Evolutionary conservation across 2,113 vertebrate species (phyloP).

Genomic region (Pycnonotus jocosus): DNA sequence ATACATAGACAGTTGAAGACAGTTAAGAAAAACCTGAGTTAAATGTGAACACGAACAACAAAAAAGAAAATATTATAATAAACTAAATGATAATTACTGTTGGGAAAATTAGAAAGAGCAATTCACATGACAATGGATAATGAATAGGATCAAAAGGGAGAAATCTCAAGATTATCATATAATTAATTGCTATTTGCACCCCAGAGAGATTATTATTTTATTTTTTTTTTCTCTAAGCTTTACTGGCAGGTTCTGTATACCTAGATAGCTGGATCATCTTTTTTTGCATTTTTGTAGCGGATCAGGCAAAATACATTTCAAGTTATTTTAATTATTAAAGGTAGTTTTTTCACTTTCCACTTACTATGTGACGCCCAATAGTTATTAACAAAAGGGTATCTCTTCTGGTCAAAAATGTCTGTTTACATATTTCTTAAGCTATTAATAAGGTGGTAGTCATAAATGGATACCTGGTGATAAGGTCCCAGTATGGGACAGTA

Average conservation of each 20-base stretch:
- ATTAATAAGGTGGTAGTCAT: not conserved
- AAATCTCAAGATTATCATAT: not conserved
- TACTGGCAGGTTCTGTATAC: not conserved
- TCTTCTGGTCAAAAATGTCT: not conserved
- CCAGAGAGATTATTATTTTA: slow-evolving; percentile 15
- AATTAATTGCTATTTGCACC: not conserved
- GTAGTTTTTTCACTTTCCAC: not conserved
- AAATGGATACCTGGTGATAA: not conserved
- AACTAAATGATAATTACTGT: not conserved
- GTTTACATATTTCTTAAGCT: not conserved
- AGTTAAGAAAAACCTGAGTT: not conserved
- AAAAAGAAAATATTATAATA: not conserved
- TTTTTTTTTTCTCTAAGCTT: not conserved
- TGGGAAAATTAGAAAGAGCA: not conserved
- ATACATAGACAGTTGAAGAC: not conserved
- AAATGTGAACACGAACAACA: not conserved
- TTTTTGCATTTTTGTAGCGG: not conserved
- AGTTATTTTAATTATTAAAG: not conserved
- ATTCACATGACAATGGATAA: not conserved
- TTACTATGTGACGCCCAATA: not conserved
- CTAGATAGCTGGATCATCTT: not conserved
- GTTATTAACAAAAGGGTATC: not conserved
- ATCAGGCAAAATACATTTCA: not conserved
- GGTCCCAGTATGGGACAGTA: not conserved
- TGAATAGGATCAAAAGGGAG: not conserved